Conservation (phyloP, 2,797 vertebrate genomes). For the Gastrophryne carolinensis region DNA sequence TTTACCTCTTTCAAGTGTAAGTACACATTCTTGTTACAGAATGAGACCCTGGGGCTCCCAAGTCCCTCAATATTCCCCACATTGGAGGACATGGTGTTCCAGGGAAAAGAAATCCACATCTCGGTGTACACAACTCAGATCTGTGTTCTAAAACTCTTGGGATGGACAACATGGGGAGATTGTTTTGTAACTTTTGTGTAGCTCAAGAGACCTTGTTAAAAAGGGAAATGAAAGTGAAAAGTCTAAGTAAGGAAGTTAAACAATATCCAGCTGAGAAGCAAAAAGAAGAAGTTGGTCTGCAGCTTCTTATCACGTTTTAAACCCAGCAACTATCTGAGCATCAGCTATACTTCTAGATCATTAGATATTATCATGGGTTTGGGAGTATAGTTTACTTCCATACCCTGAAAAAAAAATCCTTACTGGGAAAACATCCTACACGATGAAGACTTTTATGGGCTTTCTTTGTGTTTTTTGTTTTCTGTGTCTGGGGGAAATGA, state of each 20-base stretch:
- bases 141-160: too few species aligned
- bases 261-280: not conserved
- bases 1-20: too few species aligned
- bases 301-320: not conserved
- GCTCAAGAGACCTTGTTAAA: too few species aligned
- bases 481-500: conserved; percentile 46
- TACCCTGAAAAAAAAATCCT: not conserved
- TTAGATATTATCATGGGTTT: not conserved
- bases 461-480: conserved; percentile 56
- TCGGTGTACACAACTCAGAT: too few species aligned
- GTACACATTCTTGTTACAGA: too few species aligned
- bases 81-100: too few species aligned
- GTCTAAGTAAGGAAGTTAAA: conserved; percentile 22
- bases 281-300: not conserved
- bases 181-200: too few species aligned
- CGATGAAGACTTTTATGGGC: conserved; percentile 2
- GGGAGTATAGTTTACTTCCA: not conserved
- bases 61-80: too few species aligned
- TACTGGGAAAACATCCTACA: not conserved
- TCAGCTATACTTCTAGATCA: not conserved
- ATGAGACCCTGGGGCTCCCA: too few species aligned
- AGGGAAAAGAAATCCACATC: too few species aligned
- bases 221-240: not conserved
- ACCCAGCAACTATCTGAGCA: too few species aligned
- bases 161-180: too few species aligned